phyloP scores from a whole-genome alignment of 1,140 invertebrate species.

The Drosophila azteca region DNA sequence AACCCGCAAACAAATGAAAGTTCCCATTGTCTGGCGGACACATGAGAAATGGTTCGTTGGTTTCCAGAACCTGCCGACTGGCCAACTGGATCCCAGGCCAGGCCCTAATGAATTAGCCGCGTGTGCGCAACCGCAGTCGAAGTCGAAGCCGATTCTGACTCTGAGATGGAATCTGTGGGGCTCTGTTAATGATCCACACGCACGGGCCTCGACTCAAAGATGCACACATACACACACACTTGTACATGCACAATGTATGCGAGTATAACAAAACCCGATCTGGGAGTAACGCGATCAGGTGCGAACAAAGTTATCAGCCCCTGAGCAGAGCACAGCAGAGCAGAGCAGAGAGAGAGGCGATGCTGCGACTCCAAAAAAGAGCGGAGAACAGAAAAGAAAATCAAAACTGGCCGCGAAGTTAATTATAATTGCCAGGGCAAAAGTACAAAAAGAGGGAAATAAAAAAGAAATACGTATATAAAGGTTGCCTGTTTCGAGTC shows the following conservation, averaged over 20 bases:
- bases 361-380: slow-evolving; percentile 11
- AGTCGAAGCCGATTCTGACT: slow-evolving; percentile 9
- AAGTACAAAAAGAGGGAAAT: slow-evolving; percentile 45
- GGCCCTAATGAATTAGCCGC: slow-evolving; percentile 55
- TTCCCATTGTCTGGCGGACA: slow-evolving; percentile 56
- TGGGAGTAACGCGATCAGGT: slow-evolving; percentile 76
- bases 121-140: slow-evolving; percentile 54
- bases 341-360: slow-evolving; percentile 12
- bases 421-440: slow-evolving; percentile 80
- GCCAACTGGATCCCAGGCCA: slow-evolving; percentile 4
- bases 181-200: slow-evolving; percentile 67
- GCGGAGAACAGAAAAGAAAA: slow-evolving; percentile 42
- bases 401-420: slow-evolving; percentile 80
- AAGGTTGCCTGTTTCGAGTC: slow-evolving; percentile 33
- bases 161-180: not conserved
- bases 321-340: slow-evolving; percentile 1
- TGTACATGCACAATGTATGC: too few relatives aligned
- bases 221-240: not conserved
- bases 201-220: slow-evolving; percentile 15
- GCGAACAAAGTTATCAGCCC: slow-evolving; percentile 77
- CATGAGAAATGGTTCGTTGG: slow-evolving; percentile 35
- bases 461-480: slow-evolving; percentile 43
- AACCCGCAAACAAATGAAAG: slow-evolving; percentile 71
- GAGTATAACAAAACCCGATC: slow-evolving; percentile 38
- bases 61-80: slow-evolving; percentile 22